Evolutionary conservation across 2,113 vertebrate genomes (phyloP).

Genomic region (Cariama cristata): DNA sequence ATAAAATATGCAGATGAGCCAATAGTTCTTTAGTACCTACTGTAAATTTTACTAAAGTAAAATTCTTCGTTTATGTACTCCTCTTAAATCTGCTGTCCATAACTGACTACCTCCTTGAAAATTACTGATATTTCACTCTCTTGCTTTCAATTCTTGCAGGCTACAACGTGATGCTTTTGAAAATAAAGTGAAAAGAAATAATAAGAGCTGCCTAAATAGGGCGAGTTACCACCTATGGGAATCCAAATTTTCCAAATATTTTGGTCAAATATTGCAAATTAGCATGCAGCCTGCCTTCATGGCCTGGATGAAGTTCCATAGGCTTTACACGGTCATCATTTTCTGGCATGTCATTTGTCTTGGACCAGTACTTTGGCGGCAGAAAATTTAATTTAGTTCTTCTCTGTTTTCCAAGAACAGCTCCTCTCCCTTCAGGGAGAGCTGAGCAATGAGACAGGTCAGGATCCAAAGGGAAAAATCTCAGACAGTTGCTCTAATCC

Average conservation of each 20-base stretch:
- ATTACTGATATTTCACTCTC: neutral
- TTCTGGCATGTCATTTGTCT: neutral
- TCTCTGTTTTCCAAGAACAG: neutral
- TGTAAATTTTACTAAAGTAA: neutral
- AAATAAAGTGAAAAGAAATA: neutral
- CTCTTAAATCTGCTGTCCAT: neutral
- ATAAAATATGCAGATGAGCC: neutral
- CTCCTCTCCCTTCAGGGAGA: neutral
- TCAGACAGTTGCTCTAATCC: neutral
- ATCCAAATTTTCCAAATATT: neutral
- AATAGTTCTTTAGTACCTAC: neutral
- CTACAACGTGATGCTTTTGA: neutral
- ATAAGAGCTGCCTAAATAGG: neutral
- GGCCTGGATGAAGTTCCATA: neutral
- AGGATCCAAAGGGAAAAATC: neutral
- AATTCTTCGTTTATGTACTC: neutral
- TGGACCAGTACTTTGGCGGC: neutral
- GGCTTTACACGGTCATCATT: neutral
- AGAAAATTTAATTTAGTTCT: neutral
- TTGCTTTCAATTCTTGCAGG: neutral
- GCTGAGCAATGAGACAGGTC: neutral
- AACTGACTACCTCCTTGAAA: neutral
- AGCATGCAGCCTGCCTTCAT: neutral
- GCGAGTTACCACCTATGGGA: neutral
- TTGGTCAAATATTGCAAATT: neutral